Evolutionary conservation across 2,113 vertebrate species (phyloP), one percentile per base, ranked within the genome.

Genomic region (Puma concolor): DNA sequence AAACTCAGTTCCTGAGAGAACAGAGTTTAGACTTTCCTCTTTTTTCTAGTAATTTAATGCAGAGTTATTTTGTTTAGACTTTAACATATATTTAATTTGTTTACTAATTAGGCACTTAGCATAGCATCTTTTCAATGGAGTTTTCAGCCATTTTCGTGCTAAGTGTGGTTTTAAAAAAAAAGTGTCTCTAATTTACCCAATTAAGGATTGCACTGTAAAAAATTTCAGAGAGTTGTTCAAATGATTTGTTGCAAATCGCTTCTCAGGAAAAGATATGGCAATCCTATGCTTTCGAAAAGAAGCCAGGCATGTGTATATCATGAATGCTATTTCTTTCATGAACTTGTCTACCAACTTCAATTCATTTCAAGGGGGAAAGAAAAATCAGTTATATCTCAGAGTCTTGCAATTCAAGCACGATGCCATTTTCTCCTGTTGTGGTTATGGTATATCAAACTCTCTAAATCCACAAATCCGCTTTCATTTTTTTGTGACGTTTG

Each of bases 401-500:
- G 17, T 3, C 41, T 89, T 94, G 38, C 57, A 95, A 50, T 90
- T 92, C 50, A 94, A 85, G 21, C 27, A 94, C 31, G 11, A 81
- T 52, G 15, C 23, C 64, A 87, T 96, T 96, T 96, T 93, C 64
- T 94, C 38, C 72, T 91, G n/a, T 94, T 91, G 85, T 93, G 33
- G 44, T 86, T 97, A 97, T 5, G 6, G 44, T 96, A 95, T 74
- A 95, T 74, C n/a, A 97, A 87, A 93, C 16, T 50, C 36, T 94
- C 4, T 91, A 96, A 96, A 94, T 91, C 31, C 84, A 93, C 17
- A 94, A 92, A 98, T 97, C 91, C 74, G 27, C 38, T 66, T 13
- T 83, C 69, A 92, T 89, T 95, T 83, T 83, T 44, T 92, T 91
- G 80, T 91, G 96, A 83, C 13, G 81, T 95, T 94, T 98, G 81